These are phyloP conservation scores for Seriola rivoliana DNA, from an alignment of 2,113 vertebrate genomes.

Conservation along the genomic window DNA sequence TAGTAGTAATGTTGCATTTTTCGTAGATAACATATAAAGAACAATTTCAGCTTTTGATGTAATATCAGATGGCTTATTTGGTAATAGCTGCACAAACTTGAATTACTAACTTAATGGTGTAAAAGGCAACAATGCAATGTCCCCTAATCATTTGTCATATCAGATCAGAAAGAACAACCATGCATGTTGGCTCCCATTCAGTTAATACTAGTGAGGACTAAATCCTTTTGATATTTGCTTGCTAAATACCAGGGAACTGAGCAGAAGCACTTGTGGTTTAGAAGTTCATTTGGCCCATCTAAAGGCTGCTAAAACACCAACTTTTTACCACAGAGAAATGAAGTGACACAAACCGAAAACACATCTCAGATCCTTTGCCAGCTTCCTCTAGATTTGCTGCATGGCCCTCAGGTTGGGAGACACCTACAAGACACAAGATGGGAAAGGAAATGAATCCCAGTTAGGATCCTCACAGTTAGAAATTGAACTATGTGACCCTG, in stretches of 20 bases:
- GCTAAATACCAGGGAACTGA: slow-evolving; percentile 22
- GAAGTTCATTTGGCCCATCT: slow-evolving; percentile 17
- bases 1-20: not conserved
- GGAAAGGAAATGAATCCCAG: not conserved
- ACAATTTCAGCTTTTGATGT: not conserved
- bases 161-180: not conserved
- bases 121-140: slow-evolving; percentile 1
- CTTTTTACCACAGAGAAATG: slow-evolving; percentile 13
- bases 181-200: not conserved
- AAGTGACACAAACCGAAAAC: slow-evolving; percentile 24
- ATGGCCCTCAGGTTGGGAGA: slow-evolving; percentile 90
- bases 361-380: not conserved
- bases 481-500: not conserved
- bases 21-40: no score
- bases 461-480: not conserved
- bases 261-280: slow-evolving; percentile 8
- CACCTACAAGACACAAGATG: slow-evolving; percentile 83
- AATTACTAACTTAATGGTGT: slow-evolving; percentile 10
- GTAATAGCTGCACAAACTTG: slow-evolving; percentile 12
- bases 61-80: slow-evolving; percentile 16
- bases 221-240: slow-evolving; percentile 29
- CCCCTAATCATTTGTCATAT: not conserved
- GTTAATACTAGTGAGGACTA: not conserved
- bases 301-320: not conserved
- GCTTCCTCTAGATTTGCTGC: slow-evolving; percentile 87